phyloP scores from a whole-genome alignment of 2,797 vertebrate species.

The Pteropus rufus region DNA sequence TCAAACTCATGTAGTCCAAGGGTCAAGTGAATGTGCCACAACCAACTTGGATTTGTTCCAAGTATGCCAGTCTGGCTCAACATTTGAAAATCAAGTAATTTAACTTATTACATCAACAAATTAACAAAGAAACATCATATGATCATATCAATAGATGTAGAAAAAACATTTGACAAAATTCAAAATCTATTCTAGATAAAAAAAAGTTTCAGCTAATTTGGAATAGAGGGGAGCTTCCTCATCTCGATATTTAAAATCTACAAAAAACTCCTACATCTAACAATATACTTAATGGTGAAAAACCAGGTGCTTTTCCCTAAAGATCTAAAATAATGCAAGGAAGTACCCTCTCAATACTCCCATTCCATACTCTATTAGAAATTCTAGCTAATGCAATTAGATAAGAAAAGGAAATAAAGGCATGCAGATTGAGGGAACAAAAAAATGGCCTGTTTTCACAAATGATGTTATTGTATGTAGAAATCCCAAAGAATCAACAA shows the following conservation, averaged over 20 bases:
- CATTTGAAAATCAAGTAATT: slow-evolving; percentile 4
- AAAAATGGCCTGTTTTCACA: neutral
- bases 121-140: neutral
- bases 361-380: neutral
- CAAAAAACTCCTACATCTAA: neutral
- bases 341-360: neutral
- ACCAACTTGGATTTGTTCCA: neutral
- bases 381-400: neutral
- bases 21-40: neutral
- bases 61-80: neutral
- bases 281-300: neutral
- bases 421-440: neutral
- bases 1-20: neutral
- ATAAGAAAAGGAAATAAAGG: neutral
- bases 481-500: neutral
- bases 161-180: neutral
- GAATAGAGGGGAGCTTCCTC: neutral
- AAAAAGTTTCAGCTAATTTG: neutral
- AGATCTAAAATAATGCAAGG: neutral
- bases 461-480: neutral
- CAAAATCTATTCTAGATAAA: neutral
- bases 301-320: neutral
- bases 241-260: neutral
- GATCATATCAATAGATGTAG: neutral
- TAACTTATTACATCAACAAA: neutral